These are phyloP conservation scores for Mactromeris polynyma DNA, from an alignment of 2,888 invertebrate species.

Conservation along the genomic window DNA sequence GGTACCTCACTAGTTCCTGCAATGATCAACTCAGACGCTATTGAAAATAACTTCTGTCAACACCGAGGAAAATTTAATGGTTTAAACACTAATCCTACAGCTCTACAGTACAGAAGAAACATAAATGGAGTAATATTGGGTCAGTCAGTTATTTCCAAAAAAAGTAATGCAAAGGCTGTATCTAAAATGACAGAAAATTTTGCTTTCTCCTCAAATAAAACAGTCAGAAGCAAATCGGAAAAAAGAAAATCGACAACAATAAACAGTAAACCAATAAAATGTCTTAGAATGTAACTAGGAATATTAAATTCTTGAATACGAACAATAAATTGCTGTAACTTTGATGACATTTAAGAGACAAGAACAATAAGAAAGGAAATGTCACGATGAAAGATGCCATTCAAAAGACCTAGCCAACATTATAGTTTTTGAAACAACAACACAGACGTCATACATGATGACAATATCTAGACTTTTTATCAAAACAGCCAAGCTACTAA, in stretches of 20 bases:
- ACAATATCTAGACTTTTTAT: no score
- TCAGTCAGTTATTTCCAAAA: constrained; percentile 44
- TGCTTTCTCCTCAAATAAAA: constrained; percentile 40
- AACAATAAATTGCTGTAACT: no score
- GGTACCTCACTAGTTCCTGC: constrained; percentile 52
- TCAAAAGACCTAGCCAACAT: background rate
- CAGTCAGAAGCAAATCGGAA: constrained; percentile 11
- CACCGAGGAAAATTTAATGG: constrained; percentile 59
- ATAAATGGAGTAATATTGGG: constrained; percentile 58
- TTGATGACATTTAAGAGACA: no score
- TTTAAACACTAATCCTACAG: constrained; percentile 61
- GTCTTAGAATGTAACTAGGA: constrained; percentile 5
- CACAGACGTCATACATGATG: no score
- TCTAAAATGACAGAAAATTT: constrained; percentile 34
- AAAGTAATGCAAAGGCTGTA: constrained; percentile 43
- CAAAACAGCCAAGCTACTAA: no score
- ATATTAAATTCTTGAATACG: no score
- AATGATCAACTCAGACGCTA: constrained; percentile 64
- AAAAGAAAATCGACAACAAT: constrained; percentile 22
- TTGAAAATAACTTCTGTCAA: constrained; percentile 62
- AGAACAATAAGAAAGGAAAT: no score
- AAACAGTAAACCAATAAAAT: constrained; percentile 16
- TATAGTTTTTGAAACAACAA: background rate
- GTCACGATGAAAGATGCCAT: no score
- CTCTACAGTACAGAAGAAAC: constrained; percentile 47